Evolutionary conservation across 1,140 invertebrate species (phyloP).

Genomic region (Geopemphigus sp.): DNA sequence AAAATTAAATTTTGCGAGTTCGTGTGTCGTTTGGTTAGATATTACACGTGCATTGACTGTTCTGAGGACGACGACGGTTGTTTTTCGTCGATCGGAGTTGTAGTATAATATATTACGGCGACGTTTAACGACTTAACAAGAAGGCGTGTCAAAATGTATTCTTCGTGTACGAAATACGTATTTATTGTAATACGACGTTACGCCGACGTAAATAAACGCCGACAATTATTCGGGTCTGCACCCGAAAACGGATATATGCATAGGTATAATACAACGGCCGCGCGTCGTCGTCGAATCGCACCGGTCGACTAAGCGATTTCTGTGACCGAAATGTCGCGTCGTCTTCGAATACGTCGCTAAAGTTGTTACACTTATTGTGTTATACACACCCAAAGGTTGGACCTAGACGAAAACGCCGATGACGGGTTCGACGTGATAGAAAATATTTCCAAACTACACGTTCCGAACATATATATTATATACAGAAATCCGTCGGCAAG

Average conservation of each 20-base stretch:
- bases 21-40: too few species aligned
- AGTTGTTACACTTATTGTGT: too few species aligned
- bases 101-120: background rate
- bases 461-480: too few species aligned
- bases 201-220: background rate
- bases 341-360: background rate
- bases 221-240: background rate
- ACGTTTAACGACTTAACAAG: background rate
- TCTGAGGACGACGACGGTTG: background rate
- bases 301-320: background rate
- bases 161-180: background rate
- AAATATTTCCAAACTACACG: too few species aligned
- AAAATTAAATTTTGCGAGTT: too few species aligned
- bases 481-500: too few species aligned
- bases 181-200: background rate
- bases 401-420: too few species aligned
- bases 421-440: too few species aligned
- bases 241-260: background rate
- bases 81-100: too few species aligned
- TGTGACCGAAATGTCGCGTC: background rate
- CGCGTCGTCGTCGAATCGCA: background rate
- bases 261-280: background rate
- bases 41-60: too few species aligned
- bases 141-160: background rate
- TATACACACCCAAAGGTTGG: too few species aligned